Evolutionary conservation across 2,888 invertebrate species (phyloP), one percentile per base, ranked within the genome.

Genomic region (Anticlea derivata): DNA sequence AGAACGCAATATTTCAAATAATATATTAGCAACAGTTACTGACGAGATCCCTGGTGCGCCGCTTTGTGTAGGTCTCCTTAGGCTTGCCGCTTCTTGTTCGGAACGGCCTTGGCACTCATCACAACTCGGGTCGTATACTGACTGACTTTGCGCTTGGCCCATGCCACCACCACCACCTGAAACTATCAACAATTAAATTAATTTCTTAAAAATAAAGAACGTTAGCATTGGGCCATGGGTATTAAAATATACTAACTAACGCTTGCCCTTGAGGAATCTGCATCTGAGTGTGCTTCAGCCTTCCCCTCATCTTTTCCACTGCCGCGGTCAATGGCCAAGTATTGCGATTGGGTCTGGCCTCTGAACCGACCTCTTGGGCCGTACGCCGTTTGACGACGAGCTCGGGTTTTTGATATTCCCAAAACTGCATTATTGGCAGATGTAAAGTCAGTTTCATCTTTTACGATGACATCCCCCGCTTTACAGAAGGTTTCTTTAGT

Each of bases 101-200:
- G 70, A 34, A 26, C 65, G 68, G 22, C 86, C 90, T 30, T 86
- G 81, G 74, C 95, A 95, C 35, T 93, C 94, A n/a, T 93, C 94
- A 63, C 95, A 95, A 53, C 92, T 92, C 0, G 91, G 92, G 38
- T 93, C 92, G 40, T 94, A 93, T 51, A 93, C 92, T 38, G 95
- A 95, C 82, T 96, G 96, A 81, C 96, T 96, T 83, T 96, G 96
- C 0, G 96, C 96, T 88, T 96, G 96, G 0, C 96, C 96, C 95
- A 96, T 96, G 46, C 96, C 96, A 71, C 94, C 94, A 57, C 91
- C 93, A 34, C 96, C 96, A 88, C 93, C 96, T 96, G 64, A 62
- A 86, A 84, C 46, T 12, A 27, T 6, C 58, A 43, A 34, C 7
- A 35, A n/a, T n/a, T 40, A 13, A n/a, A 33, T 27, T 29, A 17